Evolutionary conservation across 2,888 invertebrate species (phyloP).

Genomic region (Thymelicus lineola): DNA sequence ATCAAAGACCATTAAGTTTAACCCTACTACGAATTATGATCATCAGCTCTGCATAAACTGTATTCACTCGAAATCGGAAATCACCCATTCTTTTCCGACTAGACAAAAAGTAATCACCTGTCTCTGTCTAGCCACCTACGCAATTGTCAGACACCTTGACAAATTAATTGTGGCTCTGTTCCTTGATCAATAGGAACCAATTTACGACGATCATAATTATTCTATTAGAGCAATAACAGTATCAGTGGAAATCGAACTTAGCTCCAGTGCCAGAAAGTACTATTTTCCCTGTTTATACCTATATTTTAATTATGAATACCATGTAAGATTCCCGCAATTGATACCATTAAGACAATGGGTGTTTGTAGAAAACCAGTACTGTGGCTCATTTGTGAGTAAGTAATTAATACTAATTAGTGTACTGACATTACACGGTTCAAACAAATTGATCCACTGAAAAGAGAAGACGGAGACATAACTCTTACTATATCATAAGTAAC

Average conservation of each 20-base stretch:
- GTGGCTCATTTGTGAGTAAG: background rate
- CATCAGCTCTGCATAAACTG: no score
- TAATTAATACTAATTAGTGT: no score
- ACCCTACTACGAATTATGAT: background rate
- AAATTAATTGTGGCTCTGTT: background rate
- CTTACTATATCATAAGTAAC: no score
- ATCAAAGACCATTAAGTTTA: background rate
- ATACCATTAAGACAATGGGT: slow-evolving; percentile 35
- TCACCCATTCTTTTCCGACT: background rate
- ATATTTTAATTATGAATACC: slow-evolving; percentile 9
- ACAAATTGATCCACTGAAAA: background rate
- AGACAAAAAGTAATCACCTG: background rate
- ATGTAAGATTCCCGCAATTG: slow-evolving; percentile 31
- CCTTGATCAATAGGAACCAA: background rate
- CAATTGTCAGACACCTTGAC: background rate
- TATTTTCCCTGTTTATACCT: background rate
- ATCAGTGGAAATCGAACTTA: background rate
- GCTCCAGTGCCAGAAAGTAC: background rate
- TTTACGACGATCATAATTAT: background rate
- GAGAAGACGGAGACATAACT: no score
- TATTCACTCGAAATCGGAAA: background rate
- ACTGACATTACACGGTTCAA: background rate
- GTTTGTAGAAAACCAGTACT: slow-evolving; percentile 10
- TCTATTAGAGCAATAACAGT: background rate
- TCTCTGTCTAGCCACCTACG: background rate